These are phyloP conservation scores for Hystrix brachyura DNA, from an alignment of 2,113 vertebrate genomes.

Conservation along the genomic window DNA sequence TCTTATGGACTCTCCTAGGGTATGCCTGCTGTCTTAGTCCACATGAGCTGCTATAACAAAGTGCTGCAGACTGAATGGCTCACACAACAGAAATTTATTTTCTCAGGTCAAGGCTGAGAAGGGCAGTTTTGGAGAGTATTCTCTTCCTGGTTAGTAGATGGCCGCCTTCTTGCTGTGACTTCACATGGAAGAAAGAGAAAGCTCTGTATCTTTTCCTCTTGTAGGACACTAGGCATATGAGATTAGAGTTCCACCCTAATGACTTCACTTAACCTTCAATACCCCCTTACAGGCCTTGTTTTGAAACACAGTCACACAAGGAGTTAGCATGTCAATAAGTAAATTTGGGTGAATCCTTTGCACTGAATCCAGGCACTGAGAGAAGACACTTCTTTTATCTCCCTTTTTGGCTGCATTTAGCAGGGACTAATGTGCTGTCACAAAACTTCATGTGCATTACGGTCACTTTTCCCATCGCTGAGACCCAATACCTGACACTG, in stretches of 20 bases:
- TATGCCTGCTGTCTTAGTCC: neutral
- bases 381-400: neutral
- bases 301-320: neutral
- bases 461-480: neutral
- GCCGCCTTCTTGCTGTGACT: neutral
- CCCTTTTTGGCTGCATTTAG: neutral
- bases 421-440: neutral
- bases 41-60: neutral
- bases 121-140: neutral
- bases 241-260: neutral
- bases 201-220: constrained; percentile 10
- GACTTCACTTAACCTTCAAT: neutral
- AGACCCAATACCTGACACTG: neutral
- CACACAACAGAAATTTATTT: neutral
- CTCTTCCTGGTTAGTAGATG: neutral
- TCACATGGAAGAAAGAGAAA: neutral
- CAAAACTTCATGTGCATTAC: neutral
- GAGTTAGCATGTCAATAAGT: neutral
- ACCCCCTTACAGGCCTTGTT: neutral
- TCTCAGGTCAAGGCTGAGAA: neutral
- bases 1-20: neutral
- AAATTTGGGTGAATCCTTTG: neutral
- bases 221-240: neutral
- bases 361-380: neutral
- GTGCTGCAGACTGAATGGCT: neutral